These are phyloP conservation scores for Campylorhamphus procurvoides DNA, from an alignment of 2,113 vertebrate genomes.

Conservation along the genomic window DNA sequence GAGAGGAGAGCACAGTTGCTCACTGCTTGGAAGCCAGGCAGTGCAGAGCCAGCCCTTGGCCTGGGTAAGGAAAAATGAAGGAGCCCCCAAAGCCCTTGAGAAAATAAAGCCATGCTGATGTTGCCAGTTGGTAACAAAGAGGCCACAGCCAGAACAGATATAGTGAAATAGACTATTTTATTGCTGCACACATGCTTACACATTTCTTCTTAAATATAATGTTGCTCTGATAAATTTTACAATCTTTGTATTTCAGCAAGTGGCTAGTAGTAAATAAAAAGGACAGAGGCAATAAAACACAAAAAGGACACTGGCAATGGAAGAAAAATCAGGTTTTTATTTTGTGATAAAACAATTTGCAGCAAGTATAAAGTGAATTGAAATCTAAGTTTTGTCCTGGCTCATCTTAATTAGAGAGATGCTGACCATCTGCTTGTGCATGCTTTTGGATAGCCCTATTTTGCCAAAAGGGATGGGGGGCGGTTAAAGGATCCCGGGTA, in stretches of 20 bases:
- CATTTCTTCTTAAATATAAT: constrained; percentile 63
- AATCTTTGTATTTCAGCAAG: constrained; percentile 40
- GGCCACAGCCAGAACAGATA: neutral
- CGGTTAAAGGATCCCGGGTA: neutral
- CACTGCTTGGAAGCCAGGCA: neutral
- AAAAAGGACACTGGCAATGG: constrained; percentile 11
- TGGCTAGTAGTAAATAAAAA: constrained; percentile 19
- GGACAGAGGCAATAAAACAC: constrained; percentile 27
- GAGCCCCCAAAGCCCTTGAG: neutral
- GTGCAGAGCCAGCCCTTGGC: neutral
- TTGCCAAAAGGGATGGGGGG: neutral
- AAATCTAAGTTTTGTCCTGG: constrained; percentile 5
- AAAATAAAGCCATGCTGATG: neutral
- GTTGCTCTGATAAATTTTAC: constrained; percentile 53
- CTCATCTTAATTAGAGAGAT: constrained; percentile 5
- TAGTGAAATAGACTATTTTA: constrained; percentile 72
- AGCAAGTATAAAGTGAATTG: constrained; percentile 31
- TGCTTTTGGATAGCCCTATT: neutral
- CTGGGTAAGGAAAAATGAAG: neutral
- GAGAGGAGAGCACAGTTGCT: neutral
- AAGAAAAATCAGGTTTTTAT: constrained; percentile 17
- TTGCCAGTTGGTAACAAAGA: neutral
- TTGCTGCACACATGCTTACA: constrained; percentile 64
- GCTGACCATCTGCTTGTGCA: constrained; percentile 18
- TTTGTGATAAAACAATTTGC: constrained; percentile 31